Evolutionary conservation across 1,140 invertebrate species (phyloP), one percentile per base, ranked within the genome.

Genomic region (Neuroterus valhalla): DNA sequence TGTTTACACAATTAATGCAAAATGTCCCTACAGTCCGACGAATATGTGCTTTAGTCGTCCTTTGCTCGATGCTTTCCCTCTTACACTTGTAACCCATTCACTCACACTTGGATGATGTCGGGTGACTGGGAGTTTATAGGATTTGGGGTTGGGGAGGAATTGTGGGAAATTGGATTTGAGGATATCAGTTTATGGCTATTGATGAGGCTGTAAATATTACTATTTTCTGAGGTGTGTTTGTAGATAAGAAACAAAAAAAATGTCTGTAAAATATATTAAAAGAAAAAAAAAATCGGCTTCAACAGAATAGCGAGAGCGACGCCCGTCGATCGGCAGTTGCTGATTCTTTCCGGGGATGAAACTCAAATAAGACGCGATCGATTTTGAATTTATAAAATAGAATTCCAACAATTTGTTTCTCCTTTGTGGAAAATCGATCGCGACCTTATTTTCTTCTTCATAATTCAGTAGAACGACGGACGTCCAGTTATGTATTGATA

Each of bases 1-100:
- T 88, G 84, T 86, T 88, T 87, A 88, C 86, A 87, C 86, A 88
- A 89, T 89, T 87, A 88, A 88, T 87, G 87, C 84, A 89, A 89
- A 85, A 85, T 89, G 88, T 88, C 85, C 86, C 88, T 89, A 86
- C 87, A 84, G 83, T 88, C 84, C 87, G 86, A 88, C 86, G 84
- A 89, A 87, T 86, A 85, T 87, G 85, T 88, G 84, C 79, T 85
- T 83, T 84, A 85, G 80, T 86, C 85, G 85, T 83, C 86, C 80
- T 86, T 86, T 85, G 81, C 84, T 85, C 85, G 86, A 87, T 86
- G 84, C 84, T 86, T 83, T 82, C 81, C 81, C 79, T 79, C 85
- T 86, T 85, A 83, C 83, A 84, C 81, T 81, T 80, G 81, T 81
- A 84, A 80, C 78, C 78, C 87, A 88, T 89, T 88, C 88, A 89